Base-by-base conservation (phyloP, 1,140 invertebrate species). In the Dreissena polymorpha region DNA sequence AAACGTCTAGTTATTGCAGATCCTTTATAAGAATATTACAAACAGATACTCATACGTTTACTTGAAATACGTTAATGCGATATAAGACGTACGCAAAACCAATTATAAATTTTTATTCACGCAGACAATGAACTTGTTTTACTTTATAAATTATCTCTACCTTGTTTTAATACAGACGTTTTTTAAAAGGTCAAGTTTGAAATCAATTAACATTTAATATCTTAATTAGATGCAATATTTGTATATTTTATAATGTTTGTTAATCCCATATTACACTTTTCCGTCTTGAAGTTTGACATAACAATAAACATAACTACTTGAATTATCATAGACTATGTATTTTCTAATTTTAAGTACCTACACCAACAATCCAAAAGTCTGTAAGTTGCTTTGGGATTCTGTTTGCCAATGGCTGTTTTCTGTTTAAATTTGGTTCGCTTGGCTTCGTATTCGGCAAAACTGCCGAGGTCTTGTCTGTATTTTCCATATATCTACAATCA, bases 401-500 rank as follows among this genome's bases (percentile, higher is more conserved):
- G 83, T 60, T 86, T 77, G 53, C 85, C 87, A 72, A 86, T 68
- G 51, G 86, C 86, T 83, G 89, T 23, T 89, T 90, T 78, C 88
- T 90, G 73, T 89, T 92, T 91, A 97, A 97, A 91, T 85, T 96
- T 95, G 67, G 97, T 94, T 93, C 96, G 95, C 89, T 96, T 95
- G 60, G 97, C 97, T 94, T 98, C 97, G 93, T 97, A 95, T 94
- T 96, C 96, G 57, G 97, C 97, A 93, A 96, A 98, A 94, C 97
- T 96, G 92, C 97, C 97, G 88, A 99, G 94, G 93, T 98, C 97
- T 94, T 96, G 96, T 90, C 97, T 97, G 93, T 99, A 99, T 91
- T 97, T 96, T 93, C 98, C 98, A 96, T 98, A 99, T 96, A 99
- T 98, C 97, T 98, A 94, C 8, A 87, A 86, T 39, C 39, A 87